A percentile compares a stretch with the other conserved stretches of the same genome.
phyloP scores from a whole-genome alignment of 2,113 vertebrate species.

The Apus apus region DNA sequence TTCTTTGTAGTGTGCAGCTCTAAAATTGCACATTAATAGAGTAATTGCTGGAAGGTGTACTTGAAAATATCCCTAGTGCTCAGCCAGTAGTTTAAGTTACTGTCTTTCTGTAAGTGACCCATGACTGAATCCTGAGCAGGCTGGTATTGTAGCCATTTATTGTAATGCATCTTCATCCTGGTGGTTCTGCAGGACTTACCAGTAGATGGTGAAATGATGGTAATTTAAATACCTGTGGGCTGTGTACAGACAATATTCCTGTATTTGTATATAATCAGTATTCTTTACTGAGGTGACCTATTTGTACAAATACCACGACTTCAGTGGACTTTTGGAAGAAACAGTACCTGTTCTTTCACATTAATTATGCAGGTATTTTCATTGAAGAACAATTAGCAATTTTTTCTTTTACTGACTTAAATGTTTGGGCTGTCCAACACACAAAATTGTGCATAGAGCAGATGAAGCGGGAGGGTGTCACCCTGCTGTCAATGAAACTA shows the following conservation, averaged over 20 bases:
- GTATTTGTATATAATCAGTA: constrained; percentile 33
- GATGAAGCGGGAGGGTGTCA: neutral
- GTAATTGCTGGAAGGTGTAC: constrained; percentile 75
- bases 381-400: neutral
- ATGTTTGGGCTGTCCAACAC: neutral
- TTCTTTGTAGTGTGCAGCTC: neutral
- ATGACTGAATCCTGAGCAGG: constrained; percentile 57
- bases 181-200: constrained; percentile 58
- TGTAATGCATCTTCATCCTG: constrained; percentile 61
- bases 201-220: constrained; percentile 46
- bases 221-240: neutral
- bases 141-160: constrained; percentile 74
- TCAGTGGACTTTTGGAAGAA: neutral
- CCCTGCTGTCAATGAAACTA: neutral
- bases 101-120: constrained; percentile 64
- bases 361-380: neutral
- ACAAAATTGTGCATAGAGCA: neutral
- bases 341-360: neutral
- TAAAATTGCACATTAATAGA: constrained; percentile 31
- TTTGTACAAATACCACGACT: neutral
- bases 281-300: neutral
- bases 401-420: neutral
- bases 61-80: constrained; percentile 70
- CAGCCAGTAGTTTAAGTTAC: constrained; percentile 45
- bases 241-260: constrained; percentile 35